Conservation (phyloP, 2,113 vertebrate genomes). For the Hiodon alosoides region DNA sequence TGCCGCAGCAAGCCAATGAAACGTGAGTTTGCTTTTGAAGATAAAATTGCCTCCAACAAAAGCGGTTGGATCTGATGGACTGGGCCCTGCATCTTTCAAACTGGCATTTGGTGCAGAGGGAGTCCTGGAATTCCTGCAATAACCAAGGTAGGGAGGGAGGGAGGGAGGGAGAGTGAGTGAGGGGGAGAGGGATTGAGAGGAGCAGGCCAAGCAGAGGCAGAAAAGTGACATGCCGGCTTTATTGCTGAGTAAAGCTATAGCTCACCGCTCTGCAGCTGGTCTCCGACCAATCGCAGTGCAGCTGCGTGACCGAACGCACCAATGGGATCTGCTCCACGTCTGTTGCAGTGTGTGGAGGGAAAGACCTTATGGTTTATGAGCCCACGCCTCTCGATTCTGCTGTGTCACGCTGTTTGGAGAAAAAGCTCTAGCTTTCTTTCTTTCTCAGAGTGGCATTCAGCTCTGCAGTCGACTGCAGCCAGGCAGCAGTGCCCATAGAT, state of each 20-base stretch:
- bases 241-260: conserved; percentile 38
- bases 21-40: too few relatives aligned
- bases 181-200: neutral
- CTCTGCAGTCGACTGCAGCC: too few relatives aligned
- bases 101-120: conserved; percentile 13
- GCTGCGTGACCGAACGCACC: conserved; percentile 30
- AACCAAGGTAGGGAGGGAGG: neutral
- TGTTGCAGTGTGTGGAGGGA: conserved; percentile 23
- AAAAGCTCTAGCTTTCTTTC: too few relatives aligned
- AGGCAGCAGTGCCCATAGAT: too few relatives aligned
- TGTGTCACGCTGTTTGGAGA: neutral
- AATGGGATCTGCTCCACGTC: conserved; percentile 23
- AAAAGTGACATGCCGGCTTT: conserved; percentile 18
- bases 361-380: neutral
- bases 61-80: neutral
- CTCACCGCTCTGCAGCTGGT: conserved; percentile 36
- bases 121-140: neutral
- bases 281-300: conserved; percentile 32
- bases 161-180: neutral
- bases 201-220: neutral
- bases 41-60: neutral
- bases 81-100: neutral
- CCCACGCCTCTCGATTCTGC: conserved; percentile 10
- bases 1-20: neutral
- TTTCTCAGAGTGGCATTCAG: too few relatives aligned